phyloP scores from a whole-genome alignment of 2,888 invertebrate species.

The Silvanus unidentatus region DNA sequence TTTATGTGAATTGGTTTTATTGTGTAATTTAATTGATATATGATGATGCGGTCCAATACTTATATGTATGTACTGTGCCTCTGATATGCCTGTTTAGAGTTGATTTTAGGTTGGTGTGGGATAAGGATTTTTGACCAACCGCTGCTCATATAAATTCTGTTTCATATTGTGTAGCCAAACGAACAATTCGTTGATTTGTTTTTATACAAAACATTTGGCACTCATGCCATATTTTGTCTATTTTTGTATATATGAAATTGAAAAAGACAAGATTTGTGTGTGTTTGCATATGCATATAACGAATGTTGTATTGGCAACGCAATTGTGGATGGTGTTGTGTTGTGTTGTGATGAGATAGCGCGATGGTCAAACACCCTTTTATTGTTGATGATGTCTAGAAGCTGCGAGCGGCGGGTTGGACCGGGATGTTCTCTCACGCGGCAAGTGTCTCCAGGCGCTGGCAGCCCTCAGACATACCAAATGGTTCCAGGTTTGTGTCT shows the following conservation, averaged over 20 bases:
- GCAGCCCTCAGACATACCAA: constrained; percentile 99
- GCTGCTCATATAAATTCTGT: constrained; percentile 6
- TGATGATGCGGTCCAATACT: constrained; percentile 39
- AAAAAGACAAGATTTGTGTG: too few species aligned
- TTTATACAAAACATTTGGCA: constrained; percentile 7
- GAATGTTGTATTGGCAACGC: too few species aligned
- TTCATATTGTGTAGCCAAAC: not conserved
- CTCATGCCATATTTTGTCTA: constrained; percentile 2
- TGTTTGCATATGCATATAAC: too few species aligned
- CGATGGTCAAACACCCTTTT: constrained; percentile 74
- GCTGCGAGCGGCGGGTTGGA: constrained; percentile 68
- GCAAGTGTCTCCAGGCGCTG: constrained; percentile 99
- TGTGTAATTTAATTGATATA: constrained; percentile 6
- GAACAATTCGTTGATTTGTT: not conserved
- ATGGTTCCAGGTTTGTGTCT: constrained; percentile 96
- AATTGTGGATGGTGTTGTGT: constrained; percentile 3
- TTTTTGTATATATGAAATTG: too few species aligned
- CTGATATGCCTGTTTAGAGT: constrained; percentile 41
- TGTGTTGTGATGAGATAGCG: constrained; percentile 37
- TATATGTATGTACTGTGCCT: constrained; percentile 40
- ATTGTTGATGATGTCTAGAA: constrained; percentile 45
- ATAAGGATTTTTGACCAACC: constrained; percentile 69
- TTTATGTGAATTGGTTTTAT: too few species aligned
- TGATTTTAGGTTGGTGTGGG: constrained; percentile 48
- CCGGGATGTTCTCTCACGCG: constrained; percentile 94